Base-by-base conservation (phyloP, 2,113 vertebrate genomes). In the Menura novaehollandiae region DNA sequence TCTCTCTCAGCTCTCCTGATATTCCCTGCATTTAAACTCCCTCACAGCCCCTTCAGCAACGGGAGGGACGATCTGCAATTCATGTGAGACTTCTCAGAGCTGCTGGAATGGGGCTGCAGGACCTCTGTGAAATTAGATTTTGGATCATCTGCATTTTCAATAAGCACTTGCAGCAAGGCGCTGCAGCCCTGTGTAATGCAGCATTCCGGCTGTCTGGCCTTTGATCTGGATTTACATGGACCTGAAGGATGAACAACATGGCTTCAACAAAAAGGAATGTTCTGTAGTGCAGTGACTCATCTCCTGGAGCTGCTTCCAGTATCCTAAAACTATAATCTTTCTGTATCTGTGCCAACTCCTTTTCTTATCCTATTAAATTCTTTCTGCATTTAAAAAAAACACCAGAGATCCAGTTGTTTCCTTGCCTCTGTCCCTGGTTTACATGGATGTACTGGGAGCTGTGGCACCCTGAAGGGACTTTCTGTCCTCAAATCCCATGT, bases 171-270 rank as follows among this genome's bases (percentile, higher is more conserved):
- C 93, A 90, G 75, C 24, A 8, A 75, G 27, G 33, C 23, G 21
- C 95, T 67, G 63, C 86, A 74, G 76, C 23, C 15, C 84, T 23
- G 37, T 9, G 35, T 81, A 56, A 95, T 76, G 77, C 56, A 87
- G 64, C 59, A 18, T 59, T 63, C 7, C 7, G 0, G 20, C 74
- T 63, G 60, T 39, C 60, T 91, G 35, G 26, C 44, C 93, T 94
- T 96, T 96, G 92, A 95, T 95, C 90, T 75, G 85, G 44, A 52
- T 91, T 96, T 94, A 85, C 47, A 15, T 88, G 66, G 15, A 35
- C 47, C 74, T 22, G 11, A 37, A 71, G 81, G 71, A 32, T 10
- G 23, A 96, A 74, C 46, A 85, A 13, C 32, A 12, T 1, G 14
- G 37, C 72, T 95, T 79, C 91, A 77, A 30, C 64, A n/a, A 63